Evolutionary conservation across 2,113 vertebrate genomes (phyloP).

Genomic region (Apeltes quadracus): DNA sequence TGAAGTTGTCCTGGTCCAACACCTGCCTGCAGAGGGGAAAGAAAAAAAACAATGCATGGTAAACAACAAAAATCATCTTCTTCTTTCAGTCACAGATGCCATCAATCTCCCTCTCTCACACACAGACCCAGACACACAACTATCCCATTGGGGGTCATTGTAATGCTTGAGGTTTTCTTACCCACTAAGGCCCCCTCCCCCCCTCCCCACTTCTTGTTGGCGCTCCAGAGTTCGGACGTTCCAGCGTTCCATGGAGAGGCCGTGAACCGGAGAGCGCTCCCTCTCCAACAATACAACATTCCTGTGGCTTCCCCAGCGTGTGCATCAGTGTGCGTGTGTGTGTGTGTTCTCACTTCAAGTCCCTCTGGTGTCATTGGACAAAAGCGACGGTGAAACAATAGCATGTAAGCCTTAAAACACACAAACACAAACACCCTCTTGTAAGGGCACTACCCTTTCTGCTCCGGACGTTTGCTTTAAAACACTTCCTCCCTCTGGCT

Average conservation of each 20-base stretch:
- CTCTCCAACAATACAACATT: constrained; percentile 77
- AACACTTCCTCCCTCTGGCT: constrained; percentile 71
- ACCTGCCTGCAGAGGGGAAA: constrained; percentile 81
- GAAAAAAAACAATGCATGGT: not conserved
- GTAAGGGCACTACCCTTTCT: constrained; percentile 56
- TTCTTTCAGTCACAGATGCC: not conserved
- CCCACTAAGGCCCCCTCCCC: constrained; percentile 34
- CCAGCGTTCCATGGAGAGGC: constrained; percentile 75
- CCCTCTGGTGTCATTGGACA: constrained; percentile 72
- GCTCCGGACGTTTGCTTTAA: constrained; percentile 65
- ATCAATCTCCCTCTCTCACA: not conserved
- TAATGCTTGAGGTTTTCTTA: constrained; percentile 56
- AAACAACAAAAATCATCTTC: constrained; percentile 14
- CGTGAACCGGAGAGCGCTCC: constrained; percentile 70
- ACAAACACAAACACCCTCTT: constrained; percentile 20
- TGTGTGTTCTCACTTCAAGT: constrained; percentile 52
- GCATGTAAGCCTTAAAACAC: constrained; percentile 43
- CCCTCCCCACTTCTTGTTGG: constrained; percentile 58
- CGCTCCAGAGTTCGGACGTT: constrained; percentile 67
- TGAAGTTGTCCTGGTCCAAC: constrained; percentile 95
- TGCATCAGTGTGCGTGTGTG: constrained; percentile 24
- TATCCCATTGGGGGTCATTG: constrained; percentile 57
- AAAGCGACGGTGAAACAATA: constrained; percentile 72
- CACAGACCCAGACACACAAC: constrained; percentile 35
- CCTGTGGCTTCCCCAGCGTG: constrained; percentile 67